These are phyloP conservation scores for Acheta domesticus DNA, from an alignment of 2,888 invertebrate genomes.

Conservation along the genomic window DNA sequence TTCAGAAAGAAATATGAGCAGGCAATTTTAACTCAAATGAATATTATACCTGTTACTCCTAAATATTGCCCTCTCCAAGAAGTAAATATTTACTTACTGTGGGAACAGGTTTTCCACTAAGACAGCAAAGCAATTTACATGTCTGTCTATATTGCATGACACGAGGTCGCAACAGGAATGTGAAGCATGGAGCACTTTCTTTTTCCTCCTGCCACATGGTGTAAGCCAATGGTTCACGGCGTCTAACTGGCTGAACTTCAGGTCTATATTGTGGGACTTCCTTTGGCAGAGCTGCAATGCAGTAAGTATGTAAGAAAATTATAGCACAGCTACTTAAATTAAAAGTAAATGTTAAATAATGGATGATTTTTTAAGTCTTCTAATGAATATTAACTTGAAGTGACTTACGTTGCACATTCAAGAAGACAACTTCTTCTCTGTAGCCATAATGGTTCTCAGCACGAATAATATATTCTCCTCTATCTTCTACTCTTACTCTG, in stretches of 20 bases:
- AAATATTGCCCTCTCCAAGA: no score
- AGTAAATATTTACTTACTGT: conserved; percentile 57
- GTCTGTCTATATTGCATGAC: conserved; percentile 95
- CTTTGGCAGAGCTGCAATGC: conserved; percentile 65
- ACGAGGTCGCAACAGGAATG: conserved; percentile 96
- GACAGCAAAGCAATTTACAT: conserved; percentile 95
- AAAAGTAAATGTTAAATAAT: not conserved
- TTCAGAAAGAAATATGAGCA: no score
- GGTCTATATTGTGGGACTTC: conserved; percentile 65
- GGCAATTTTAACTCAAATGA: no score
- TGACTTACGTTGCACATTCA: conserved; percentile 87
- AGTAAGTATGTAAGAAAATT: not conserved
- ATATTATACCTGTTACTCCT: no score
- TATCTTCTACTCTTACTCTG: conserved; percentile 89
- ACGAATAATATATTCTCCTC: conserved; percentile 94
- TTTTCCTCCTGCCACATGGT: conserved; percentile 90
- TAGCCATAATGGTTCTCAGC: conserved; percentile 96
- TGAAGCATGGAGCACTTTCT: conserved; percentile 92
- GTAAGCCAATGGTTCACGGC: conserved; percentile 78
- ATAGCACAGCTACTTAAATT: not conserved
- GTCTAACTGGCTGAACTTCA: conserved; percentile 66
- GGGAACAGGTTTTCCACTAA: conserved; percentile 92
- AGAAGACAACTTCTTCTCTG: conserved; percentile 92
- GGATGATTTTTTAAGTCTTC: not conserved
- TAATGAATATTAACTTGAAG: not conserved